A percentile compares a stretch with the other conserved stretches of the same genome.
These are phyloP conservation scores for Notothenia rossii DNA, from an alignment of 2,113 vertebrate species.

Conservation along the genomic window DNA sequence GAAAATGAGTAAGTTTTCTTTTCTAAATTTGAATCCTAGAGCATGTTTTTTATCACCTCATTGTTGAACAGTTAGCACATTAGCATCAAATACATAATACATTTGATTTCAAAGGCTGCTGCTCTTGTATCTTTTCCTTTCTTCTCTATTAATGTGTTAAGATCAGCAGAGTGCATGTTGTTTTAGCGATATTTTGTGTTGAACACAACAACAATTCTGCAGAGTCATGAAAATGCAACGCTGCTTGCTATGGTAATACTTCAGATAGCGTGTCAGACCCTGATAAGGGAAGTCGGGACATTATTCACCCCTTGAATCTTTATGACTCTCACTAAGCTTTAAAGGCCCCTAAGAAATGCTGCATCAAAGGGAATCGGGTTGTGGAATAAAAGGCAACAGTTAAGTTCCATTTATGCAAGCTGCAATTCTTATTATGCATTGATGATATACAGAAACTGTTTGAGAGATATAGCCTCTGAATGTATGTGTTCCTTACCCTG, in stretches of 20 bases:
- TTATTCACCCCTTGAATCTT: conserved; percentile 66
- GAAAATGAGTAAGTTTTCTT: conserved; percentile 6
- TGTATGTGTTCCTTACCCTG: background rate
- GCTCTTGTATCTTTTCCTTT: conserved; percentile 3
- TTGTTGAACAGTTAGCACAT: conserved; percentile 31
- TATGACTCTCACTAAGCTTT: conserved; percentile 56
- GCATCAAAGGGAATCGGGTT: conserved; percentile 55
- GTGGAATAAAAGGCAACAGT: conserved; percentile 40
- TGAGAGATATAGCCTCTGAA: conserved; percentile 1
- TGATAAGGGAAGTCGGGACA: conserved; percentile 68
- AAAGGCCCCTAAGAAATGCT: conserved; percentile 41
- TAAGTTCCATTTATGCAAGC: conserved; percentile 43
- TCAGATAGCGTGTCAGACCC: conserved; percentile 61
- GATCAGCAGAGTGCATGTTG: conserved; percentile 37
- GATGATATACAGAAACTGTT: conserved; percentile 23
- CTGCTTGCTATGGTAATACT: conserved; percentile 63
- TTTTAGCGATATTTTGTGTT: conserved; percentile 42
- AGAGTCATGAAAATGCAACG: conserved; percentile 56
- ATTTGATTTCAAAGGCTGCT: conserved; percentile 45
- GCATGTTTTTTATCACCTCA: background rate
- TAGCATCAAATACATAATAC: conserved; percentile 49
- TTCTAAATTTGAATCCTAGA: conserved; percentile 16
- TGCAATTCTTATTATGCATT: conserved; percentile 5
- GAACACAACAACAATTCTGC: conserved; percentile 58
- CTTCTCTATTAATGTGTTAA: conserved; percentile 19